Evolutionary conservation across 2,113 vertebrate species (phyloP).

Genomic region (Falcunculus frontatus): DNA sequence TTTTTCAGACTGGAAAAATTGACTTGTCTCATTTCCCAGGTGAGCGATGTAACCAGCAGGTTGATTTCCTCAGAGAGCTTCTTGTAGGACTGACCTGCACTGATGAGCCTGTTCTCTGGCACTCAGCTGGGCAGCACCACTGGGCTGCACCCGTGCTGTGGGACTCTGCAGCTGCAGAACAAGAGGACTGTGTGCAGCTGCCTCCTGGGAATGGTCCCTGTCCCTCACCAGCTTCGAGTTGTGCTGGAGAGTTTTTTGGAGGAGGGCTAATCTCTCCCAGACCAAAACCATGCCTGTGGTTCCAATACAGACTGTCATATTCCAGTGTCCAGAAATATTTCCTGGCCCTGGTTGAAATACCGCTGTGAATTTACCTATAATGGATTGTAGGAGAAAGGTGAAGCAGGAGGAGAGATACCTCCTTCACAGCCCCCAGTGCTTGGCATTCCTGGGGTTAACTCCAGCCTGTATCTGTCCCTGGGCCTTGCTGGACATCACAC

Average conservation of each 20-base stretch:
- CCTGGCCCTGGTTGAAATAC: not conserved
- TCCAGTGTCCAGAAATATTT: not conserved
- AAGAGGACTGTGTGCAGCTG: not conserved
- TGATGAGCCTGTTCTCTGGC: not conserved
- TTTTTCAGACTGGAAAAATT: not conserved
- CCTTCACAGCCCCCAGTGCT: not conserved
- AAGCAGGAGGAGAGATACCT: not conserved
- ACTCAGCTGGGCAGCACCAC: not conserved
- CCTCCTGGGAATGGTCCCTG: not conserved
- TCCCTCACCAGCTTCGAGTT: fast-evolving
- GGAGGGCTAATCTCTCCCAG: not conserved
- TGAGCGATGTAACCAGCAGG: not conserved
- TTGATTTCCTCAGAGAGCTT: not conserved
- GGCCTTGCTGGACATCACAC: not conserved
- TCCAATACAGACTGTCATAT: not conserved
- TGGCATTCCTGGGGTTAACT: not conserved
- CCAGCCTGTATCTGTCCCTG: not conserved
- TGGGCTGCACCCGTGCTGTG: fast-evolving
- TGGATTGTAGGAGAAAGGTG: not conserved
- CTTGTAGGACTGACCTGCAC: not conserved
- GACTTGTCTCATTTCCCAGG: not conserved
- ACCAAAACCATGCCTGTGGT: not conserved
- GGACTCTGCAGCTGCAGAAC: not conserved
- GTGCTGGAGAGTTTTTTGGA: not conserved
- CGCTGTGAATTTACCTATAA: not conserved